Evolutionary conservation across 2,888 invertebrate species (phyloP), one percentile per base, ranked within the genome.

Genomic region (Trissoscelio sp.): DNA sequence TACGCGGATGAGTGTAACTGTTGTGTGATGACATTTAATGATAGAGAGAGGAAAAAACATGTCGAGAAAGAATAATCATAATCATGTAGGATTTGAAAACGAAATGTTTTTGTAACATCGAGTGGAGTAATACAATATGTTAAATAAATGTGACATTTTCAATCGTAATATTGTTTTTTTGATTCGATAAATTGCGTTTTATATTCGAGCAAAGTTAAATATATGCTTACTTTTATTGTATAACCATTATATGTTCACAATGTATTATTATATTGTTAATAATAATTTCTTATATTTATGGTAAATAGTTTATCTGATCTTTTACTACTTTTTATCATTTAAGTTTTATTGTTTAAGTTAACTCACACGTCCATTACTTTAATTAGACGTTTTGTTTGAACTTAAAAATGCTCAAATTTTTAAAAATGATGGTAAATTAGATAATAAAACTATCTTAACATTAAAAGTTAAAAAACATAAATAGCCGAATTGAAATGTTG

Each of bases 101-200:
- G 34, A 77, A 42, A 77, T 81, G 81, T 73, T 81, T 79, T 81
- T 81, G 81, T 81, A 81, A 77, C 57, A 66, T 80, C 70, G 53
- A 75, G 37, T 81, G 60, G 37, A 77, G 44, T 58, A 55, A 48
- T 81, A 44, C 28, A 73, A 46, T 73, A 72, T 73, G 55, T 81
- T 81, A 51, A 80, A 72, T 81, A 81, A 81, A 81, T 75, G 81
- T 81, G 60, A 67, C 64, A 81, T 81, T 81, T 73, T 64, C 53
- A 81, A 77, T 57, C 64, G 42, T 60, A 78, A 18, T 46, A 48
- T 24, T 18, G 46, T 42, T 75, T 66, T 46, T 57, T 51, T 12
- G 12, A 16, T 51, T n/a, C 4, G 7, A 18, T n/a, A 16, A 37
- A 37, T 60, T 60, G 44, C 44, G 28, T 53, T 42, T 67, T 67